A percentile compares a stretch with the other conserved stretches of the same genome.
Conservation (phyloP, 2,888 invertebrate genomes). For the Melanostoma mellinum region DNA sequence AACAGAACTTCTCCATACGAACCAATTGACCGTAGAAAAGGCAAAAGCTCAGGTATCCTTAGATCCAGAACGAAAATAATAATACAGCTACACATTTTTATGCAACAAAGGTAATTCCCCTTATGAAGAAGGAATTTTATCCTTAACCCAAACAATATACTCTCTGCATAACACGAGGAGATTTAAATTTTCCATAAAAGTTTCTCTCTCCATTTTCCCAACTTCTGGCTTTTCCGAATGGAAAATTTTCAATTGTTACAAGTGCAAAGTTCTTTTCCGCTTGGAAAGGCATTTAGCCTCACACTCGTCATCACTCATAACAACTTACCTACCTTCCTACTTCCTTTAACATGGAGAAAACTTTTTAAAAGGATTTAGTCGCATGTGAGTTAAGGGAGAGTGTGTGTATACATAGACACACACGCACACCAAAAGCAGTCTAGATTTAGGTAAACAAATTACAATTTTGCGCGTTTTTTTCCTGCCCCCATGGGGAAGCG, state of each 20-base stretch:
- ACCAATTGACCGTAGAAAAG: no score
- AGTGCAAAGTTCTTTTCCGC: constrained; percentile 59
- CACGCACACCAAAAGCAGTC: not conserved
- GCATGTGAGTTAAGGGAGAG: not conserved
- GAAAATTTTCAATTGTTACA: constrained; percentile 58
- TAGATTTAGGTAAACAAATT: constrained; percentile 34
- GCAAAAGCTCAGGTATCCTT: no score
- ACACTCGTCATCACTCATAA: not conserved
- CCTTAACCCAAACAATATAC: constrained; percentile 29
- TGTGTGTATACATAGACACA: constrained; percentile 12
- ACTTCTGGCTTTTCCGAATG: constrained; percentile 22
- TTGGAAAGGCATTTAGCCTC: constrained; percentile 33
- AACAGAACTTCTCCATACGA: no score
- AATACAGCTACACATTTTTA: constrained; percentile 1
- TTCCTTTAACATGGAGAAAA: constrained; percentile 5
- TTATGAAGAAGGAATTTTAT: constrained; percentile 30
- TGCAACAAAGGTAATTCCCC: constrained; percentile 19
- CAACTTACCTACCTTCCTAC: not conserved
- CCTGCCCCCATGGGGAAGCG: constrained; percentile 47
- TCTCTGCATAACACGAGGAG: not conserved
- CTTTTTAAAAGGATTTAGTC: constrained; percentile 35
- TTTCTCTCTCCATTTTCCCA: constrained; percentile 24
- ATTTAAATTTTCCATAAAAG: constrained; percentile 13
- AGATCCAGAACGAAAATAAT: constrained; percentile 5
- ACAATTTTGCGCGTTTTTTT: constrained; percentile 49